Conservation (phyloP, 2,113 vertebrate genomes). For the Anas platyrhynchos region DNA sequence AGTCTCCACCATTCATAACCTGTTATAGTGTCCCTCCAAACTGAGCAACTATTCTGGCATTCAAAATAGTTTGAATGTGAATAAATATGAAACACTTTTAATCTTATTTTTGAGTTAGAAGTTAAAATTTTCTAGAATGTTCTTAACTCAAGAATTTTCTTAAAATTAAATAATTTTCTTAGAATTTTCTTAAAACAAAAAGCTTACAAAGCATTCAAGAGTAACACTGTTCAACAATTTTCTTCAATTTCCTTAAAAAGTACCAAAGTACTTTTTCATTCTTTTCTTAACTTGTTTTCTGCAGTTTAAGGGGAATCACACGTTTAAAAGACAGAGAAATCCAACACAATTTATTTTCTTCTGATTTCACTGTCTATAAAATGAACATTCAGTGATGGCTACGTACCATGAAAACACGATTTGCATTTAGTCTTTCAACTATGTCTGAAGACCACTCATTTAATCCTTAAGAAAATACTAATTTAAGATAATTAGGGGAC, state of each 20-base stretch:
- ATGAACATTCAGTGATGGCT: not conserved
- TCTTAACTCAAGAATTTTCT: not conserved
- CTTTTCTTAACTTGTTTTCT: not conserved
- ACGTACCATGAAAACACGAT: not conserved
- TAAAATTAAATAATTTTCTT: too few species aligned
- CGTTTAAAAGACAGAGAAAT: not conserved
- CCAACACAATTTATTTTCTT: not conserved
- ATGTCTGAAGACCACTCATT: not conserved
- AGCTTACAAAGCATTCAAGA: not conserved
- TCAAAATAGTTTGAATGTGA: not conserved
- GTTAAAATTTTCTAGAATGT: not conserved
- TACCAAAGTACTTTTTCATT: not conserved
- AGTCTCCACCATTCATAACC: not conserved
- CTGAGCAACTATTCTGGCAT: not conserved
- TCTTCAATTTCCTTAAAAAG: not conserved
- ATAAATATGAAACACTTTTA: not conserved
- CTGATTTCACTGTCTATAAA: not conserved
- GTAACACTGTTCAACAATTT: not conserved
- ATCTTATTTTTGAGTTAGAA: not conserved
- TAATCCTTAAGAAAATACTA: not conserved
- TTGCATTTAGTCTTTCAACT: not conserved
- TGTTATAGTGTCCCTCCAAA: not conserved
- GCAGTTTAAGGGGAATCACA: not conserved
- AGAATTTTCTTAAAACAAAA: not conserved
- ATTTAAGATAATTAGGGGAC: too few species aligned